phyloP scores from a whole-genome alignment of 1,140 invertebrate species.

The Drosophila guanche region DNA sequence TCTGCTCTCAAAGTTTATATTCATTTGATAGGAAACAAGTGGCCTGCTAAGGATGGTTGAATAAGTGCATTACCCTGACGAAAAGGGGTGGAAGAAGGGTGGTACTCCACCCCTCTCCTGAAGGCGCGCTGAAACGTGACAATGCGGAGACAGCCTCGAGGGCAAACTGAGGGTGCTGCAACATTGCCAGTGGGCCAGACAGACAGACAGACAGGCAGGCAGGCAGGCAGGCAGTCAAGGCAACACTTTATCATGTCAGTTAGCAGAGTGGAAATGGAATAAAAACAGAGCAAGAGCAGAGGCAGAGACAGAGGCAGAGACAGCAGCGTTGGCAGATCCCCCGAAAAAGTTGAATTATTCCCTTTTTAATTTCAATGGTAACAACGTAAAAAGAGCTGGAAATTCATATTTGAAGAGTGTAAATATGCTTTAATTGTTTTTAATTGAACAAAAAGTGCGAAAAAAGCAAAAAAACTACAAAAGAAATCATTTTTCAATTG shows the following conservation, averaged over 20 bases:
- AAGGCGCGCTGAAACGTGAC: conserved; percentile 64
- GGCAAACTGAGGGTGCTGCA: conserved; percentile 25
- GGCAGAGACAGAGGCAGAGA: too few relatives aligned
- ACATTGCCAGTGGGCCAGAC: conserved; percentile 26
- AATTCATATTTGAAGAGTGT: conserved; percentile 15
- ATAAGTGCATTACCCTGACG: conserved; percentile 51
- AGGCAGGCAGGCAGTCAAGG: conserved; percentile 48
- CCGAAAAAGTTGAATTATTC: conserved; percentile 28
- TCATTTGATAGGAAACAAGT: conserved; percentile 79
- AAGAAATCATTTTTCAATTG: too few relatives aligned
- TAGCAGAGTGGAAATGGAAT: conserved; percentile 66
- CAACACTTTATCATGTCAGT: conserved; percentile 80
- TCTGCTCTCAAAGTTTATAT: conserved; percentile 63
- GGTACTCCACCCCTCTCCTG: not conserved
- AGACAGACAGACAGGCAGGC: conserved; percentile 13
- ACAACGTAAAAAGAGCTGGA: conserved; percentile 9
- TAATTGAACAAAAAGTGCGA: too few relatives aligned
- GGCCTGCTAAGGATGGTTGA: conserved; percentile 49
- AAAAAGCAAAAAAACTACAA: too few relatives aligned
- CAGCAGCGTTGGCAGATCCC: not conserved
- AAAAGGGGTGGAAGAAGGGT: conserved; percentile 17
- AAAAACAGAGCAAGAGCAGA: conserved; percentile 30
- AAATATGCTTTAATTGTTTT: not conserved
- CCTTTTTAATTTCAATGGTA: conserved; percentile 60
- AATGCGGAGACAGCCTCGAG: conserved; percentile 51